Base-by-base conservation (phyloP, 2,113 vertebrate genomes). In the Istiophorus platypterus region DNA sequence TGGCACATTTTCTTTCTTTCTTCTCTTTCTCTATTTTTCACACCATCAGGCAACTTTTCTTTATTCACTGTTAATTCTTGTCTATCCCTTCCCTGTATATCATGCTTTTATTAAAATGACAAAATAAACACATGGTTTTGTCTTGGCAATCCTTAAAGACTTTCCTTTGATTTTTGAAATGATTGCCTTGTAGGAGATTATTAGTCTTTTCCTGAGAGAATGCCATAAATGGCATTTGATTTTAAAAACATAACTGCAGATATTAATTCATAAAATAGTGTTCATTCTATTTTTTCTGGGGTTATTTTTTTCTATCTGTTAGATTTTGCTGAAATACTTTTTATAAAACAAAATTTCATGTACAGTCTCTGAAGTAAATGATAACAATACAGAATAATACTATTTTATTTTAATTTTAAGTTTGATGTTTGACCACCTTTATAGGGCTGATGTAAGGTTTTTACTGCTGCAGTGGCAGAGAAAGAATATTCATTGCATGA, bases 401-500 rank as follows among this genome's bases (percentile, higher is more conserved):
- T 54, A 56, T 70, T 31, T n/a, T 26, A 57, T 62, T 63, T 54
- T 64, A 24, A 14, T 74, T 9, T 24, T 51, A 5, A 31, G 27
- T 37, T 63, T 52, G 26, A 71, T 52, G 59, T 63, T 59, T 52
- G 27, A 52, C 18, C n/a, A 49, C 20, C 5, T 39, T 20, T 41
- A 64, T 27, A 14, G 45, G 29, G 49, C 62, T 31, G 49, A n/a
- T n/a, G 26, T 22, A 13, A 57, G 37, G 27, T 51, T 63, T 59
- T 70, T 54, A 70, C 49, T 54, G 67, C 67, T 56, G 67, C 29
- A 39, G n/a, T 24, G 49, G 20, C 20, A 37, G 67, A 13, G 31
- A 70, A 24, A 22, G 13, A 10, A 49, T 26, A 39, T 24, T 22
- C 34, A 26, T 11, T 20, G 51, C n/a, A 56, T 24, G 8, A 41